These are phyloP conservation scores for Brotogeris chrysoptera DNA, from an alignment of 2,797 vertebrate species.

Conservation along the genomic window DNA sequence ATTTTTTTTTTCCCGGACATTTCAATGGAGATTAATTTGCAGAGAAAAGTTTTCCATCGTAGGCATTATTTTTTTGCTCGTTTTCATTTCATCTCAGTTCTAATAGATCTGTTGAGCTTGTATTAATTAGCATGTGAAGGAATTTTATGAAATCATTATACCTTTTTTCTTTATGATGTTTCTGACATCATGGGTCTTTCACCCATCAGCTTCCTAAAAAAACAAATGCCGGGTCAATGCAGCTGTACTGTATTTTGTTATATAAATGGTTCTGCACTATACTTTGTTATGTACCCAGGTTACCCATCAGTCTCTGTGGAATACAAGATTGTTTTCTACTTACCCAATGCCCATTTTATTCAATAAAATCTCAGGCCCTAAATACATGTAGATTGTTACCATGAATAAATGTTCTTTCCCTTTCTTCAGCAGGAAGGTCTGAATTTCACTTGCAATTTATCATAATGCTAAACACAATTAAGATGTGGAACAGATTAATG, in stretches of 20 bases:
- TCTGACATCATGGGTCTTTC: background rate
- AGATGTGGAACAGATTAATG: background rate
- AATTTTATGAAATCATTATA: background rate
- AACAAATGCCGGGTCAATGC: background rate
- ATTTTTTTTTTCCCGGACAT: background rate
- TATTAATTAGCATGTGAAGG: background rate
- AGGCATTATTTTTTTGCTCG: background rate
- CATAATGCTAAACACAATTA: background rate
- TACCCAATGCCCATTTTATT: background rate
- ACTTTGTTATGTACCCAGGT: background rate
- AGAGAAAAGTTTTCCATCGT: background rate
- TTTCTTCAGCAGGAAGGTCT: background rate
- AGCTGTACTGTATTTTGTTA: background rate
- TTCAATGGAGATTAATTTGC: background rate
- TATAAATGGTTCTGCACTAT: background rate
- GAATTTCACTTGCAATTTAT: background rate
- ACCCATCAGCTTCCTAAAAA: background rate
- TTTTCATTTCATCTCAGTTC: background rate
- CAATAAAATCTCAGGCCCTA: background rate
- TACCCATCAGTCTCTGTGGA: background rate
- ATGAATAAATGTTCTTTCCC: background rate
- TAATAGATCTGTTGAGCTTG: background rate
- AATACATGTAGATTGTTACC: background rate
- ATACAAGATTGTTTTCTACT: background rate
- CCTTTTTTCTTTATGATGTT: background rate